Evolutionary conservation across 2,797 vertebrate species (phyloP), one percentile per base, ranked within the genome.

Genomic region (Thripadectes ignobilis): DNA sequence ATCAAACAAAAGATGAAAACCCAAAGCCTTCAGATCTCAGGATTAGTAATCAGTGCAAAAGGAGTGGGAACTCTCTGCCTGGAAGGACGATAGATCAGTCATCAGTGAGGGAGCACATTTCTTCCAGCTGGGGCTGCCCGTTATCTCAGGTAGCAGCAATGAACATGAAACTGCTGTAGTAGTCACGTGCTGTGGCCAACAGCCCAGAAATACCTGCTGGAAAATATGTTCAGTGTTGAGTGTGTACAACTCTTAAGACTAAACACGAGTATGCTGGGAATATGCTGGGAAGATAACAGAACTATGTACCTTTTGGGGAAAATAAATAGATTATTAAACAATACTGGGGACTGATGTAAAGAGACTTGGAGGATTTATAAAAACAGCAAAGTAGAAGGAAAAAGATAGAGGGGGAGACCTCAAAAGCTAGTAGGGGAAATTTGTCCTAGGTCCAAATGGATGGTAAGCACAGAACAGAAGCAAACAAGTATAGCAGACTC

Each of bases 71-170:
- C 21, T 15, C 14, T 27, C 27, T 30, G 63, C 2, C 51, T 54
- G 43, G 21, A 82, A 66, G 58, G 41, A 23, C 0, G 0, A 49
- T 72, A 0, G 0, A 69, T 69, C 29, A 7, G 0, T n/a, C 2
- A 0, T 9, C 34, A 16, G 26, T 6, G 10, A 52, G 34, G 23
- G 41, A 58, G 6, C 4, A 12, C 21, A 6, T 21, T 46, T 49
- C 38, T 34, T 68, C 49, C 58, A 61, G 49, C 38, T 78, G 67
- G 32, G 84, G 30, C 67, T 79, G 16, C 62, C 24, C 26, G 8
- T 63, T 77, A 15, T 3, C 30, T 85, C 49, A 9, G n/a, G 36
- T 11, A 55, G 41, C 34, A 36, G 39, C 49, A 81, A 14, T 1
- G 57, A 91, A 36, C 19, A 1, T 4, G 17, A 22, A 51, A 1